Percentiles rank a stretch among this genome's conserved stretches.
Conservation (phyloP, 2,888 invertebrate species). For the Petrophora chlorosata region DNA sequence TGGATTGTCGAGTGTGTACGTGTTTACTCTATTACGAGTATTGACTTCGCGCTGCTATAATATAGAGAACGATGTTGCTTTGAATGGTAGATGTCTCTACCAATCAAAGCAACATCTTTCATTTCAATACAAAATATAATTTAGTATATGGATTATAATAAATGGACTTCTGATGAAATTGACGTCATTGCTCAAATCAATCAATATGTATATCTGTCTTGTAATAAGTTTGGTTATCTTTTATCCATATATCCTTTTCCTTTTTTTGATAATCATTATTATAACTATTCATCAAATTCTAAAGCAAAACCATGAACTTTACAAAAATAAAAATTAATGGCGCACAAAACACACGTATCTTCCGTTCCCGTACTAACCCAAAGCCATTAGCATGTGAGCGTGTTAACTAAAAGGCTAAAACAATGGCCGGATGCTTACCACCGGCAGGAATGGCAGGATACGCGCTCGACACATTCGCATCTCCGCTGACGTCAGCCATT, state of each 20-base stretch:
- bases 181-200: too few species aligned
- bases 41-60: slow-evolving; percentile 23
- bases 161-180: too few species aligned
- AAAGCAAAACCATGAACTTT: neutral
- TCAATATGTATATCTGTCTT: too few species aligned
- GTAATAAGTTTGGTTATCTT: too few species aligned
- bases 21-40: slow-evolving; percentile 51
- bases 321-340: slow-evolving; percentile 20
- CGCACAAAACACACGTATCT: slow-evolving; percentile 30
- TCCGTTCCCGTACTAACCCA: slow-evolving; percentile 44
- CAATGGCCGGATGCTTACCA: slow-evolving; percentile 67
- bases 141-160: too few species aligned
- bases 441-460: slow-evolving; percentile 56
- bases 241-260: too few species aligned
- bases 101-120: too few species aligned
- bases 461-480: slow-evolving; percentile 61
- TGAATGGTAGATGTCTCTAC: too few species aligned
- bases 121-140: too few species aligned
- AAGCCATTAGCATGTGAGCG: slow-evolving; percentile 54
- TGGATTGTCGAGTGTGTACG: slow-evolving; percentile 44
- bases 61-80: slow-evolving; percentile 20
- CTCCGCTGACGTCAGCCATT: slow-evolving; percentile 61
- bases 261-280: too few species aligned
- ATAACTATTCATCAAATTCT: neutral
- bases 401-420: slow-evolving; percentile 52